Evolutionary conservation across 2,888 invertebrate genomes (phyloP).

Genomic region (Neoscelio sp.): DNA sequence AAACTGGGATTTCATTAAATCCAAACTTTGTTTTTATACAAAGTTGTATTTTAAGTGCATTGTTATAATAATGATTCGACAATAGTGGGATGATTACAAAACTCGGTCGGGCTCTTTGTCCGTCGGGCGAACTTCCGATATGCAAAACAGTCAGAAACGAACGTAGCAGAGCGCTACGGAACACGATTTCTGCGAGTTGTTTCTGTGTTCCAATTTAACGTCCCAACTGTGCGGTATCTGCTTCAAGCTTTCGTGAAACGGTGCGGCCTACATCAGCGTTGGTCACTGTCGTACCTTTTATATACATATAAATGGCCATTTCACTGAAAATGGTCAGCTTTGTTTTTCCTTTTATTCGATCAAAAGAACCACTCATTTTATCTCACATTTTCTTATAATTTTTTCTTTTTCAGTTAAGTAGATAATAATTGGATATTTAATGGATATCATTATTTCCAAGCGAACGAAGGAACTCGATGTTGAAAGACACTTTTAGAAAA

Average conservation of each 20-base stretch:
- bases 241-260: slow-evolving; percentile 24
- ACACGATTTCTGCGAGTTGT: slow-evolving; percentile 30
- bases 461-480: too few species aligned
- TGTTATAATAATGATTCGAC: slow-evolving; percentile 46
- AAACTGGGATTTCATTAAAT: slow-evolving; percentile 3
- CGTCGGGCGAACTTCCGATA: slow-evolving; percentile 26
- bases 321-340: not conserved
- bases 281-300: not conserved
- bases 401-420: too few species aligned
- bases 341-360: not conserved
- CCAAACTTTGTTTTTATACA: slow-evolving; percentile 10
- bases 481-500: too few species aligned
- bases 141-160: slow-evolving; percentile 40
- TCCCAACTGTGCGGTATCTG: slow-evolving; percentile 29
- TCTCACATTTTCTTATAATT: too few species aligned
- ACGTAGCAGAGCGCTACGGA: slow-evolving; percentile 25
- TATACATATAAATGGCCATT: not conserved
- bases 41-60: slow-evolving; percentile 26
- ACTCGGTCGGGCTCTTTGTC: slow-evolving; percentile 34
- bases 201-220: slow-evolving; percentile 28
- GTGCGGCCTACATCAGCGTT: not conserved
- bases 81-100: slow-evolving; percentile 38
- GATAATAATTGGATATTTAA: too few species aligned
- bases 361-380: too few species aligned
- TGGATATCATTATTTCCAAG: too few species aligned